Evolutionary conservation across 1,140 invertebrate genomes (phyloP), one percentile per base, ranked within the genome.

Genomic region (Diplogasteroides magnus): DNA sequence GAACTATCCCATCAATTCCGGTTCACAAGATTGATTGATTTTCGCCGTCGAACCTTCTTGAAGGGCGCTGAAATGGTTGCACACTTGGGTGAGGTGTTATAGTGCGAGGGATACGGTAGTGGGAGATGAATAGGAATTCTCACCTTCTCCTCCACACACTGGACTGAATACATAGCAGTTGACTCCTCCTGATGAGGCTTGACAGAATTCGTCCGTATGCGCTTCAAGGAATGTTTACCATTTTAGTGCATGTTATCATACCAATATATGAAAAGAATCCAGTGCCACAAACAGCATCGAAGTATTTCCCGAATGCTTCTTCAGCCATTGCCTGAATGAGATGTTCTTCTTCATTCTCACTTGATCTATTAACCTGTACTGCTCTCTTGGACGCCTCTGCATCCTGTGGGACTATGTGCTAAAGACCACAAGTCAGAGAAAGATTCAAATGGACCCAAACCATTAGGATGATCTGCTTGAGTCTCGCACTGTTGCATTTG

Each of bases 251-350:
- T 37, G 26, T n/a, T 2, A 2, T 23, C 48, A 14, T 48, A 65
- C 64, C 69, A 62, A 73, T 73, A 56, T 73, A 73, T 61, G 60
- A 64, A 48, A 73, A 73, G 59, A 73, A 73, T 14, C 72, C 72
- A 25, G 72, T 73, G 2, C 72, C 72, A 37, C 72, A 73, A 28
- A 73, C 31, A 23, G 68, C 72, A 26, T 73, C 68, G 29, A 73
- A 73, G 55, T 65, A 73, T 48, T 37, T n/a, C 0, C 62, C 62
- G 19, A 64, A 61, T 19, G 66, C 72, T 0, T 64, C 29, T 56
- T 73, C 72, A 26, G 72, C 72, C n/a, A 64, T 63, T 27, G 61
- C 69, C 69, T 73, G 72, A n/a, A n/a, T n/a, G n/a, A n/a, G n/a
- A n/a, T n/a, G n/a, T n/a, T n/a, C n/a, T n/a, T n/a, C n/a, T n/a